Evolutionary conservation across 2,113 vertebrate species (phyloP), one percentile per base, ranked within the genome.

Genomic region (Oncorhynchus tshawytscha): DNA sequence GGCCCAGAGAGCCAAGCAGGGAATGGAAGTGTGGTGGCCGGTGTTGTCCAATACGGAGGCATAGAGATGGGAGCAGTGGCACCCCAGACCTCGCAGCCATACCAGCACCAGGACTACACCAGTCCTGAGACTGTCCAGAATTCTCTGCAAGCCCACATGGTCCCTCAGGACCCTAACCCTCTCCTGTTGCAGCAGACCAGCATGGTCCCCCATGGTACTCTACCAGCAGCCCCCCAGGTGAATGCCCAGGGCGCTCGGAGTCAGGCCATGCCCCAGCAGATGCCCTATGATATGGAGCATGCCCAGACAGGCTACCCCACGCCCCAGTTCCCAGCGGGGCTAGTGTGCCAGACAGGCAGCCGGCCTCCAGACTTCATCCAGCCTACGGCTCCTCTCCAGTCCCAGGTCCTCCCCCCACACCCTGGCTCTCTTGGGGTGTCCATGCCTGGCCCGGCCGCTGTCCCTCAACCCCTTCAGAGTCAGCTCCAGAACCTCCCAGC

Each of bases 361-460:
- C 68, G 81, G 13, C 90, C 90, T 70, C 91, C 91, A 12, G 91
- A 92, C 78, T 92, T 92, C 18, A 91, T 91, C 78, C 91, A 91
- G 72, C 91, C 90, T 25, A 92, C 91, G 0, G 91, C 91, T 68
- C 91, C 91, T 6, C 91, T 92, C 73, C 91, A 92, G 82, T 90
- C 82, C 2, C 91, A 92, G 71, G 91, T 89, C 24, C 90, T 87
- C 84, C 75, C 89, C 87, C 0, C 45, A 75, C 45, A 79, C 84
- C 0, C 87, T 83, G 51, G 24, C 71, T 5, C 60, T 18, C 81
- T 5, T 84, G 83, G 70, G 15, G 16, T 86, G 27, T 70, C 89
- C 15, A 3, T 80, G 7, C 16, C 69, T 0, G 78, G 76, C 6
- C 77, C 76, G 29, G 68, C 71, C 60, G 71, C 65, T 74, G 76